Evolutionary conservation across 2,113 vertebrate genomes (phyloP).

Genomic region (Crypturellus undulatus): DNA sequence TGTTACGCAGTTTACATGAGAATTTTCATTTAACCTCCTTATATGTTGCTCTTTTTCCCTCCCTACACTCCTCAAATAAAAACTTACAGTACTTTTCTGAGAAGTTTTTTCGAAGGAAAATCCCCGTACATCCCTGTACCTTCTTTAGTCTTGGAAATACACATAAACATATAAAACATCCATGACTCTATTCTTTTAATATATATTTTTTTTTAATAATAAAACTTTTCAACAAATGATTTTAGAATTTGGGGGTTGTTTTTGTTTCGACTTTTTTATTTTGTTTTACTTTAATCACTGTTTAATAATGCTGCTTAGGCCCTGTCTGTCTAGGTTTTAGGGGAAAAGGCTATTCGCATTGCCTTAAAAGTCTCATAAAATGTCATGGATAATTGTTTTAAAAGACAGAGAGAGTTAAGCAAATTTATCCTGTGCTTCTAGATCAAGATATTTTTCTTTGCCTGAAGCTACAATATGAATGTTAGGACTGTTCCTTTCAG

Average conservation of each 20-base stretch:
- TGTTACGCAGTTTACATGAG: background rate
- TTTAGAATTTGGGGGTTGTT: conserved; percentile 7
- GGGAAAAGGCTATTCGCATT: background rate
- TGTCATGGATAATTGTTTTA: rapidly evolving
- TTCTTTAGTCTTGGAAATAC: background rate
- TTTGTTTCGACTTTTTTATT: background rate
- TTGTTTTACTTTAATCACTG: background rate
- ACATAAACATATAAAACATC: background rate
- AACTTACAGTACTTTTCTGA: background rate
- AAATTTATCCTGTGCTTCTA: background rate
- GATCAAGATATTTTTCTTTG: background rate
- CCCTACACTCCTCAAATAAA: background rate
- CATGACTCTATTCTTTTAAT: background rate
- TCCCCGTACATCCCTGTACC: background rate
- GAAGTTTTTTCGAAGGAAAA: background rate
- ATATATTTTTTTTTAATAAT: conserved; percentile 52
- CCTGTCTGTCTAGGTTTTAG: background rate
- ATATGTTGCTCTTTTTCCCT: background rate
- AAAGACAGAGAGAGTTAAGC: background rate
- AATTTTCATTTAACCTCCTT: background rate
- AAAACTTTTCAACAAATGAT: conserved; percentile 5
- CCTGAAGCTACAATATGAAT: background rate
- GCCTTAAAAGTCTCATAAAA: background rate
- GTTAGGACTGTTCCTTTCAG: background rate
- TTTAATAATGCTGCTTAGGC: background rate